Base-by-base conservation (phyloP, 2,888 invertebrate genomes). In the Eurytoma californica region DNA sequence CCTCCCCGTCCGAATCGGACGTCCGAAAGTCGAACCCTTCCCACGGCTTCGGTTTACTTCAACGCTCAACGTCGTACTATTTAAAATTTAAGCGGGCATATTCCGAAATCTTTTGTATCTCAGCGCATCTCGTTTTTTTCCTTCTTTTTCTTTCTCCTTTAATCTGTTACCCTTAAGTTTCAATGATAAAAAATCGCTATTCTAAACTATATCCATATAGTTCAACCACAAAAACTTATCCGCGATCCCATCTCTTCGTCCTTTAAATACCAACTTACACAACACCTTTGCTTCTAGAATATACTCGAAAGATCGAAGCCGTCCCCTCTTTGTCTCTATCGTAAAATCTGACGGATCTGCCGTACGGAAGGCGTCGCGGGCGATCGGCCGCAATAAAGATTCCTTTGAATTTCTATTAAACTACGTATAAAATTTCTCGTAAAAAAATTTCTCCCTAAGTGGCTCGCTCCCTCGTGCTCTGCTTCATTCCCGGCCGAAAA, bases 161-260 rank as follows among this genome's bases (percentile, higher is more conserved):
- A 7, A 39, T 72, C 57, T 55, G 63, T 68, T 68, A 53, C 28
- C 53, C 63, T 70, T 73, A 72, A 77, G 60, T 63, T 69, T 80
- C 74, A 77, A 80, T 77, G 66, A 72, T 80, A 77, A 80, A 77
- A 74, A 77, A 72, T 74, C 67, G 65, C 79, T 80, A 85, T 85
- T 86, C 89, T 90, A 89, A 87, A 90, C 89, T 89, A 88, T 89
- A 88, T 90, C 87, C 86, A 88, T 88, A 89, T 88, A 88, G 84
- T 86, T 88, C 87, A 89, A 89, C 89, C 89, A 89, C 88, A 85
- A 88, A 88, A 86, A 84, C 80, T 85, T 82, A 66, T 82, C 80
- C 75, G 80, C 79, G 60, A 82, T 79, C 55, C 69, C 65, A 76
- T 73, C 51, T 68, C 66, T 13, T 53, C 53, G 30, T 63, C 63